A percentile compares a stretch with the other conserved stretches of the same genome.
Conservation (phyloP, 2,797 vertebrate genomes). For the Sebastes taczanowskii region DNA sequence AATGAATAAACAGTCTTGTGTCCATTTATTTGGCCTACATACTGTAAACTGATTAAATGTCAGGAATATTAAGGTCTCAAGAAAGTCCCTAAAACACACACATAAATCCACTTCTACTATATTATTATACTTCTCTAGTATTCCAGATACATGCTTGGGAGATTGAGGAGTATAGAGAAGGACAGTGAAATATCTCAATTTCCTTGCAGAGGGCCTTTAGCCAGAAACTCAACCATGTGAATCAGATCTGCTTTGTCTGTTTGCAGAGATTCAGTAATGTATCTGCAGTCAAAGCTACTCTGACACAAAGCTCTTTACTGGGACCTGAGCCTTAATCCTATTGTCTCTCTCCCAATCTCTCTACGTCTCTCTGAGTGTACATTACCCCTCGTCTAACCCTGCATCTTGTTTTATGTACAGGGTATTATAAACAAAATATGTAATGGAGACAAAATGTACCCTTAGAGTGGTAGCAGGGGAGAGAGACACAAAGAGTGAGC, state of each 20-base stretch:
- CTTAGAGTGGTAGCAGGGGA: not conserved
- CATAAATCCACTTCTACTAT: not conserved
- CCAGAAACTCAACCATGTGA: constrained; percentile 7
- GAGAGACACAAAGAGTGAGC: not conserved
- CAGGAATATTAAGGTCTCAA: not conserved
- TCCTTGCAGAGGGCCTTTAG: constrained; percentile 9
- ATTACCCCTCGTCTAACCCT: constrained; percentile 38
- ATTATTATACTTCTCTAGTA: not conserved
- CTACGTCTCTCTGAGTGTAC: constrained; percentile 19
- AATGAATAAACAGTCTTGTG: not conserved
- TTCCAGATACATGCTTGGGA: not conserved
- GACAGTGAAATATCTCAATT: constrained; percentile 10
- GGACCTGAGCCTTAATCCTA: constrained; percentile 35
- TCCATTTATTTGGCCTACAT: not conserved
- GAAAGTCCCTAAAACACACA: not conserved
- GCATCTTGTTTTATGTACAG: not conserved
- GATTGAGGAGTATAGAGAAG: not conserved
- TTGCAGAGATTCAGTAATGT: constrained; percentile 34
- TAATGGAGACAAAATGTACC: not conserved
- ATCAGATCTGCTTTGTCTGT: constrained; percentile 43
- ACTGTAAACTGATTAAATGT: not conserved
- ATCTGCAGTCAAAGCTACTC: constrained; percentile 19
- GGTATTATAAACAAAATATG: not conserved
- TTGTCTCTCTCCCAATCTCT: constrained; percentile 18
- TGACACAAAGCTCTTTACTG: constrained; percentile 34